phyloP scores from a whole-genome alignment of 2,113 vertebrate genomes.

The Rissa tridactyla region DNA sequence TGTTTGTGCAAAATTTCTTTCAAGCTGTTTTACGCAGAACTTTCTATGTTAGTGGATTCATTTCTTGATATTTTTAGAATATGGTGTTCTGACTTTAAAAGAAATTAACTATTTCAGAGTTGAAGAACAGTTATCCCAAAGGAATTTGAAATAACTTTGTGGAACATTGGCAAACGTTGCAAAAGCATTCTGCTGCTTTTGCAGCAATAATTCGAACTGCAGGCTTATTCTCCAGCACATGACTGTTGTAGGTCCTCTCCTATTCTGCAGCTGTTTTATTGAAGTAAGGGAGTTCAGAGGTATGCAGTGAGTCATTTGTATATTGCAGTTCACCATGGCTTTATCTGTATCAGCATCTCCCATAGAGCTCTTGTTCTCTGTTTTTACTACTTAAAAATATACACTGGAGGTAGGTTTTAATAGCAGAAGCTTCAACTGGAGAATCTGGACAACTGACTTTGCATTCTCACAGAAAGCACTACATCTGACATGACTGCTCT shows the following conservation, averaged over 20 bases:
- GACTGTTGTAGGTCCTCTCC: not conserved
- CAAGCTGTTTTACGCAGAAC: not conserved
- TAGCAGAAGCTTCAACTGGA: not conserved
- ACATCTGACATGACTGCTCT: not conserved
- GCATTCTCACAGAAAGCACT: not conserved
- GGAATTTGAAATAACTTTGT: not conserved
- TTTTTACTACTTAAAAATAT: not conserved
- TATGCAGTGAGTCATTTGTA: not conserved
- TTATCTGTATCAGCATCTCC: not conserved
- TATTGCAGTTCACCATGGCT: not conserved
- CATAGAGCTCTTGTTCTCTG: not conserved
- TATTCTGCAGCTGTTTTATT: not conserved
- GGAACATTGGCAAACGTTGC: not conserved
- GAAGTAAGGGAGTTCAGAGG: not conserved
- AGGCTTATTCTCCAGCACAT: not conserved
- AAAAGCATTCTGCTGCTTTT: not conserved
- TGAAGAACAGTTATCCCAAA: not conserved
- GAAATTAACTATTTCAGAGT: not conserved
- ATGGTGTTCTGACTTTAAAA: not conserved
- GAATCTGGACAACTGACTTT: not conserved
- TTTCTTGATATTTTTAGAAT: constrained; percentile 22
- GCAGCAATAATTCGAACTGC: not conserved
- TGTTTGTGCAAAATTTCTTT: not conserved
- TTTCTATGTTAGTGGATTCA: not conserved
- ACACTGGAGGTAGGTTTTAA: not conserved